These are phyloP conservation scores for Cygnus olor DNA, from an alignment of 2,797 vertebrate genomes.

Conservation along the genomic window DNA sequence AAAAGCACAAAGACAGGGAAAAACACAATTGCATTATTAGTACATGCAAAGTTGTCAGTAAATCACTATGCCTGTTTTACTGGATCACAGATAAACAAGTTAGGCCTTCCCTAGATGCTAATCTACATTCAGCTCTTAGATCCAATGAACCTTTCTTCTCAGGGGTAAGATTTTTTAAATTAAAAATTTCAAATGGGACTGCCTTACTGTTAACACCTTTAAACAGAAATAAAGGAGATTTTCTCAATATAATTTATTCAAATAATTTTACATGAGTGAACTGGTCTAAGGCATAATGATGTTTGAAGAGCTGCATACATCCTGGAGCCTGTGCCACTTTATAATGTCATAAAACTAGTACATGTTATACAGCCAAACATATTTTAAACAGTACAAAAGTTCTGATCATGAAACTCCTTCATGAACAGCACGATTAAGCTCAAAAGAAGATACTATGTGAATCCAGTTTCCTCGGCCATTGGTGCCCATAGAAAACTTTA, in stretches of 20 bases:
- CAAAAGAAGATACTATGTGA: not conserved
- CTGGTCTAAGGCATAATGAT: not conserved
- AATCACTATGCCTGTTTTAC: not conserved
- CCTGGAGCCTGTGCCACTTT: not conserved
- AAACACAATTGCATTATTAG: not conserved
- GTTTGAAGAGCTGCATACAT: not conserved
- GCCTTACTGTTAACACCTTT: not conserved
- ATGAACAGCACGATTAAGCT: not conserved
- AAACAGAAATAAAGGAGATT: not conserved
- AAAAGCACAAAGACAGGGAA: not conserved
- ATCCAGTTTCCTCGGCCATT: not conserved
- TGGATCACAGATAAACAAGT: not conserved
- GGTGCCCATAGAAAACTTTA: not conserved
- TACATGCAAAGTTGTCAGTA: not conserved
- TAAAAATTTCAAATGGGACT: not conserved
- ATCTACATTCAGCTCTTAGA: not conserved
- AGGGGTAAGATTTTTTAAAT: not conserved
- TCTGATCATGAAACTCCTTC: not conserved
- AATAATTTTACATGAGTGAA: not conserved
- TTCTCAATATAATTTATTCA: not conserved
- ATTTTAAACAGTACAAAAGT: not conserved
- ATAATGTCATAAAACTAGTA: not conserved
- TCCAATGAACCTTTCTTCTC: not conserved
- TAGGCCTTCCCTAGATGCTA: not conserved
- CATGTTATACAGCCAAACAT: not conserved